Conservation (phyloP, 2,113 vertebrate species). For the Nibea coibor region DNA sequence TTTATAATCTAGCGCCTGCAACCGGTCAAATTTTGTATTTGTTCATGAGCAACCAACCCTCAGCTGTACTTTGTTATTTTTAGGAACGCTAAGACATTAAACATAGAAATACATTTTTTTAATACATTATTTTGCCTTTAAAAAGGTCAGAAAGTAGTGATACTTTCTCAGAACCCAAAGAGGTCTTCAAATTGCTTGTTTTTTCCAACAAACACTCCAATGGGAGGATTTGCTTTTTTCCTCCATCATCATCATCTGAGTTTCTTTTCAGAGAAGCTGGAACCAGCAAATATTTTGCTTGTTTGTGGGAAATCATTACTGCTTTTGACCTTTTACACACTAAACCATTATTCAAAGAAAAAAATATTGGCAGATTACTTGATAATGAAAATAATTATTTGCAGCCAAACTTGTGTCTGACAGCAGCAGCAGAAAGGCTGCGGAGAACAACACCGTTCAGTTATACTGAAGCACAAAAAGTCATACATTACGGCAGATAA, state of each 20-base stretch:
- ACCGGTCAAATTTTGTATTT: too few relatives aligned
- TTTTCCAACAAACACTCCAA: background rate
- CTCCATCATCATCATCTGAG: too few relatives aligned
- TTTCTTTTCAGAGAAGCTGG: background rate
- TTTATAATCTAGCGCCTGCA: too few relatives aligned
- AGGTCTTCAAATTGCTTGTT: conserved; percentile 7
- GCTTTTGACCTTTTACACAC: background rate
- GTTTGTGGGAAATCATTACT: background rate
- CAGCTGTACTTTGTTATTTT: background rate
- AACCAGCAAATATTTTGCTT: background rate
- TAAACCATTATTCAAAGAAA: background rate
- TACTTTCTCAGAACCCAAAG: background rate
- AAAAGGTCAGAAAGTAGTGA: background rate
- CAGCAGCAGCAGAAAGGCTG: conserved; percentile 1
- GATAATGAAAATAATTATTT: background rate
- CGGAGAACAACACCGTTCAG: background rate
- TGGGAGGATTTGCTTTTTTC: too few relatives aligned
- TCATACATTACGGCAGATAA: background rate
- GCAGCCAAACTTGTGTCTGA: background rate
- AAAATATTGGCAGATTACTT: background rate
- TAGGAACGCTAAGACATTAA: too few relatives aligned
- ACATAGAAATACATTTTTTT: too few relatives aligned
- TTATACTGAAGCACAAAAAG: background rate
- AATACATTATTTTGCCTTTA: background rate
- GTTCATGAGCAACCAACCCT: too few relatives aligned